phyloP scores from a whole-genome alignment of 2,113 vertebrate genomes.

The Amblyornis subalaris region DNA sequence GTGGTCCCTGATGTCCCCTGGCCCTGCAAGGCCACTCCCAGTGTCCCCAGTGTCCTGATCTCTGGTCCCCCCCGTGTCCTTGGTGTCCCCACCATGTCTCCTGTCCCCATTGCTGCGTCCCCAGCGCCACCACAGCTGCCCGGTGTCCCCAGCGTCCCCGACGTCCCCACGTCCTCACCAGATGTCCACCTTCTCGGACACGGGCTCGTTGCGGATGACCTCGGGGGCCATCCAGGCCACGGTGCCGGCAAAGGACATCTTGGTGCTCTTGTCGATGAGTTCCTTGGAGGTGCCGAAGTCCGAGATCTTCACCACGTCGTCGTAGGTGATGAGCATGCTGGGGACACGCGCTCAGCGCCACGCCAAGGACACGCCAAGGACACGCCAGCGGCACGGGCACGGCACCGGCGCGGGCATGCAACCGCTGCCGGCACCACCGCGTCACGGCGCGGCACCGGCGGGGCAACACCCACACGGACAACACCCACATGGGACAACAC shows the following conservation, averaged over 20 bases:
- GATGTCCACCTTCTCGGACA: conserved; percentile 98
- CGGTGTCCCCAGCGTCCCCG: fast-evolving
- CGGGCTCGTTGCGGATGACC: conserved; percentile 95
- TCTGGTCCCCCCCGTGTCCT: fast-evolving
- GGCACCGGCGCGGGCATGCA: background rate
- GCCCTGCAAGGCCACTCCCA: background rate
- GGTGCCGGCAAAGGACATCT: conserved; percentile 98
- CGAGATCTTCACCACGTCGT: conserved; percentile 97
- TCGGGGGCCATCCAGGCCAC: conserved; percentile 99
- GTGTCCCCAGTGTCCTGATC: background rate
- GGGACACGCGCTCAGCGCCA: conserved; percentile 19
- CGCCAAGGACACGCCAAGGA: background rate
- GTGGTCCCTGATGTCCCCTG: fast-evolving
- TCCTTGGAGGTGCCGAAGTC: conserved; percentile 98
- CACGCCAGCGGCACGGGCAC: background rate
- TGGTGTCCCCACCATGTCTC: background rate
- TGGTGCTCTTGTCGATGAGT: conserved; percentile 96
- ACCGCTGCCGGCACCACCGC: background rate
- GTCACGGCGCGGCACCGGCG: background rate
- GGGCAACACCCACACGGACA: fast-evolving
- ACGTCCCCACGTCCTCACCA: conserved; percentile 76
- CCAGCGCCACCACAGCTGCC: background rate
- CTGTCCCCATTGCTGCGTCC: background rate
- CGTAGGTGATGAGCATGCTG: conserved; percentile 97
- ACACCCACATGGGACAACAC: background rate